phyloP scores from a whole-genome alignment of 1,140 invertebrate species.

The Apis cerana region DNA sequence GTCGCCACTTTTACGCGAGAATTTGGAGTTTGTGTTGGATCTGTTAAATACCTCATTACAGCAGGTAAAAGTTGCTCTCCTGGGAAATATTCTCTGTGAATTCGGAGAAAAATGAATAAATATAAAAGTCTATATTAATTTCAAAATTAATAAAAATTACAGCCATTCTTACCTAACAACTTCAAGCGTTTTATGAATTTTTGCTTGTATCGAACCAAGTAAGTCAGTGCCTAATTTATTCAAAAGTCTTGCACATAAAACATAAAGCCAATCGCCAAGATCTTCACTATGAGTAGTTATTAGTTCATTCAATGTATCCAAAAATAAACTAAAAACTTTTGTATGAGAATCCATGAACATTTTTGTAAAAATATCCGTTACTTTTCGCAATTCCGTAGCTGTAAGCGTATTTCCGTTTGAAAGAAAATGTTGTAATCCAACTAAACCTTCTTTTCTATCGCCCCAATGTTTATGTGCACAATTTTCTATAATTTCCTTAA shows the following conservation, averaged over 20 bases:
- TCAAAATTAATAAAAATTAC: too few species aligned
- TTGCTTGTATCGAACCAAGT: conserved; percentile 93
- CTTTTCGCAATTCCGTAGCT: conserved; percentile 87
- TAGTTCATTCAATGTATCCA: conserved; percentile 95
- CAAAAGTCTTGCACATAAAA: conserved; percentile 85
- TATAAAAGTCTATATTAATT: background rate
- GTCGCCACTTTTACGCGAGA: conserved; percentile 90
- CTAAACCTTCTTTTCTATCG: conserved; percentile 95
- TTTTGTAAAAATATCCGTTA: conserved; percentile 95
- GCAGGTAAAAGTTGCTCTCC: conserved; percentile 84
- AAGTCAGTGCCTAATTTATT: conserved; percentile 95
- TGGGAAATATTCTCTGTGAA: conserved; percentile 84
- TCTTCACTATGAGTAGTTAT: conserved; percentile 93
- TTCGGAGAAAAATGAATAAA: conserved; percentile 12
- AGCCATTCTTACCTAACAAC: conserved; percentile 86
- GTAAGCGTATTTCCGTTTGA: conserved; percentile 86
- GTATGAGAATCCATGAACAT: conserved; percentile 99
- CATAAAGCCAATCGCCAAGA: conserved; percentile 94
- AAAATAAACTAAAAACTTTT: conserved; percentile 95
- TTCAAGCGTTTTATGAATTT: conserved; percentile 93
- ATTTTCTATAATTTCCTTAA: conserved; percentile 93
- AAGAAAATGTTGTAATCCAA: conserved; percentile 89
- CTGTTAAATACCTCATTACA: conserved; percentile 90
- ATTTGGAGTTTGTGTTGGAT: conserved; percentile 95
- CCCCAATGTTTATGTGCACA: conserved; percentile 94